Conservation (phyloP, 2,888 invertebrate species). For the Rhorus exstirpatorius region DNA sequence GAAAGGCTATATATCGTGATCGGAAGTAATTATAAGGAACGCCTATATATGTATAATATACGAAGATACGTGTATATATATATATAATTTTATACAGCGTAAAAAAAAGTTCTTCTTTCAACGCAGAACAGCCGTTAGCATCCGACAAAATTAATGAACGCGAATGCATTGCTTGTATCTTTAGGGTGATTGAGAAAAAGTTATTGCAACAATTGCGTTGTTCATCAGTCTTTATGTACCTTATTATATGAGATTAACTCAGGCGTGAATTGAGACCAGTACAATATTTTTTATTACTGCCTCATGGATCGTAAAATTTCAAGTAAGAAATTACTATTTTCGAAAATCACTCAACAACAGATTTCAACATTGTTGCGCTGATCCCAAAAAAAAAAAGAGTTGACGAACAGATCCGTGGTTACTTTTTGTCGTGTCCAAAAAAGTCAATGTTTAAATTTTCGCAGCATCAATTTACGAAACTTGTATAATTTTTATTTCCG, state of each 20-base stretch:
- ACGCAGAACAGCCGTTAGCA: neutral
- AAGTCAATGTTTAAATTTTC: too few species aligned
- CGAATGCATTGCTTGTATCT: neutral
- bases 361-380: too few species aligned
- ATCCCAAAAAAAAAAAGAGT: too few species aligned
- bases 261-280: too few species aligned
- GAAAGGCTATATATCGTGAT: constrained; percentile 22
- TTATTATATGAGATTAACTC: neutral
- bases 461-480: too few species aligned
- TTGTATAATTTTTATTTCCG: too few species aligned
- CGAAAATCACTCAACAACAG: too few species aligned
- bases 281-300: neutral
- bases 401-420: too few species aligned
- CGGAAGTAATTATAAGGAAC: constrained; percentile 48
- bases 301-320: neutral
- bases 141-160: neutral
- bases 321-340: too few species aligned
- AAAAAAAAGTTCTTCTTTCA: neutral
- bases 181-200: neutral
- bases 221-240: neutral
- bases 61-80: neutral
- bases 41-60: neutral
- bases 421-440: too few species aligned
- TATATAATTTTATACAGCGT: neutral
- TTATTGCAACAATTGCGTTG: neutral